A percentile compares a stretch with the other conserved stretches of the same genome.
Evolutionary conservation across 64 coral and sea anemone species (phyloP).

Genomic region (Dendrophyllia cribrosa): DNA sequence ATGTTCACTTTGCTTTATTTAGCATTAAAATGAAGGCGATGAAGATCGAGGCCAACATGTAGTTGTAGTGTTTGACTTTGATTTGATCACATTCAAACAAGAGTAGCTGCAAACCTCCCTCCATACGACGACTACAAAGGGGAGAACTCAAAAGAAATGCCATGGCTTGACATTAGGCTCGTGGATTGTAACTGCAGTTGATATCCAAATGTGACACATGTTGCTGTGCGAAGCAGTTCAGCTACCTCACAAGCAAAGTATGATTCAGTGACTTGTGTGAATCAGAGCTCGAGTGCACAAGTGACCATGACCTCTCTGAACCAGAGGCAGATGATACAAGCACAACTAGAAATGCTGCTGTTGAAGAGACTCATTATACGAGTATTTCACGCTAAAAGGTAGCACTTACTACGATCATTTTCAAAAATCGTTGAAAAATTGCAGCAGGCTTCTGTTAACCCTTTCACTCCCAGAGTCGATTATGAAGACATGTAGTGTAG

Average conservation of each 20-base stretch:
- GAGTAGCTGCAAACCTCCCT: not conserved
- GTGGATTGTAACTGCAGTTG: not conserved
- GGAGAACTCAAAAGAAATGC: too few species aligned
- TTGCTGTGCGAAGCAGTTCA: not conserved
- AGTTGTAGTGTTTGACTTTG: not conserved
- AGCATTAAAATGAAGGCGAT: not conserved
- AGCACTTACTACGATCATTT: slow-evolving; percentile 45
- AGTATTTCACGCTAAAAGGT: slow-evolving; percentile 57
- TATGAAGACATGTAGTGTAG: too few species aligned
- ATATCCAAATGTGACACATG: not conserved
- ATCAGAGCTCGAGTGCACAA: too few species aligned
- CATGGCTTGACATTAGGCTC: not conserved
- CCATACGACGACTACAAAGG: not conserved
- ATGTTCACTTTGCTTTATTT: not conserved
- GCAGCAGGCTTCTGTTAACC: slow-evolving; percentile 18
- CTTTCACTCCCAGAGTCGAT: too few species aligned
- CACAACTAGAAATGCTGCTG: too few species aligned
- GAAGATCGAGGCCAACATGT: not conserved
- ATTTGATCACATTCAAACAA: not conserved
- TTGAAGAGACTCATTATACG: not conserved
- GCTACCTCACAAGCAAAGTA: not conserved
- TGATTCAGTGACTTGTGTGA: too few species aligned
- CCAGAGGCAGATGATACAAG: too few species aligned
- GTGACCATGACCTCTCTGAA: too few species aligned
- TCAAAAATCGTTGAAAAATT: slow-evolving; percentile 45